These are phyloP conservation scores for Pipistrellus nathusii DNA, from an alignment of 2,797 vertebrate genomes.

Conservation along the genomic window DNA sequence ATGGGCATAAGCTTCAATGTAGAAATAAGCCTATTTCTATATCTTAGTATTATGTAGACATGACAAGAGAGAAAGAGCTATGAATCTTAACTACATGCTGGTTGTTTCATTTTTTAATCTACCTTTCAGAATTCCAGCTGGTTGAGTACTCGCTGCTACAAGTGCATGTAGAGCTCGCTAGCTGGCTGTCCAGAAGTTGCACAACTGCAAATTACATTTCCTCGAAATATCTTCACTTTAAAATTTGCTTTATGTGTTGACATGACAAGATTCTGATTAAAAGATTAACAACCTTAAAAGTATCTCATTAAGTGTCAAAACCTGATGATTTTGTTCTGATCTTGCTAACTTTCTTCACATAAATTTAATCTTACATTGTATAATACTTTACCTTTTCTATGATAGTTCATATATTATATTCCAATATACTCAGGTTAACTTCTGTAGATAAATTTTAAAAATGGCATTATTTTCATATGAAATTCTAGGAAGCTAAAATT, in stretches of 20 bases:
- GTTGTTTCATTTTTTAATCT: background rate
- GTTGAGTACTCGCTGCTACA: background rate
- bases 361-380: background rate
- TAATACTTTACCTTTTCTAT: background rate
- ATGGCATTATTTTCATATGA: background rate
- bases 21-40: background rate
- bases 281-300: background rate
- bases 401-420: background rate
- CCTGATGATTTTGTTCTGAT: constrained; percentile 1
- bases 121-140: background rate
- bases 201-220: constrained; percentile 1
- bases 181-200: background rate
- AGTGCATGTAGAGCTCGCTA: background rate
- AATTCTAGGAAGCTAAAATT: constrained; percentile 27
- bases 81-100: background rate
- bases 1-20: background rate
- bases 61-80: background rate
- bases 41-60: background rate
- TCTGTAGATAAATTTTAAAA: background rate
- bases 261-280: background rate
- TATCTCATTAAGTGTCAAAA: constrained; percentile 23
- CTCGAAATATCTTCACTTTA: constrained; percentile 24
- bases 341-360: background rate
- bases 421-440: background rate
- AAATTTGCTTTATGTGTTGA: background rate